Conservation (phyloP, 2,888 invertebrate genomes). For the Tenthredo notha region DNA sequence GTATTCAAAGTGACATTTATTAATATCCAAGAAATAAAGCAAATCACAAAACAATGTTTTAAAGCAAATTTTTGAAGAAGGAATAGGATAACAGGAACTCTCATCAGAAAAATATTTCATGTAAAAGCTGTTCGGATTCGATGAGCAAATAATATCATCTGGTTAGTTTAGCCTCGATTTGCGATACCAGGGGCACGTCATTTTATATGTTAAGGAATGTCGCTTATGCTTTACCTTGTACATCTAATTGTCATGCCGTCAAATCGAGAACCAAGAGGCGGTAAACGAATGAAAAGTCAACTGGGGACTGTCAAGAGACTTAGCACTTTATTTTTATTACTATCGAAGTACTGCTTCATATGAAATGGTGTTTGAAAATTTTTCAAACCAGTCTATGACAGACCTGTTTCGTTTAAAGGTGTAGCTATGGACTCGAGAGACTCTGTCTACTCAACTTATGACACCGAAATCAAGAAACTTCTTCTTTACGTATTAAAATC, state of each 20-base stretch:
- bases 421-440: conserved; percentile 3
- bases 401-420: conserved; percentile 1
- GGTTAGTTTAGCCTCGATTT: no score
- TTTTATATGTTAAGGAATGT: no score
- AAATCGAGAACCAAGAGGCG: not conserved
- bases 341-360: not conserved
- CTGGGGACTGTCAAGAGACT: not conserved
- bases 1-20: no score
- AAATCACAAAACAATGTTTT: no score
- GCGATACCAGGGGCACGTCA: no score
- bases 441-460: not conserved
- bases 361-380: not conserved
- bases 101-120: no score
- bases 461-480: not conserved
- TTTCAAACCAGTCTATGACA: not conserved
- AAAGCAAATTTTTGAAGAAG: no score
- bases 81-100: no score
- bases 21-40: no score
- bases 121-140: no score
- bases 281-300: not conserved
- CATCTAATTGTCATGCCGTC: not conserved
- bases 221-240: not conserved
- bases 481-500: not conserved
- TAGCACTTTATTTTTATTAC: conserved; percentile 2
- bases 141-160: no score